phyloP scores from a whole-genome alignment of 2,113 vertebrate genomes.

The Pleuronectes platessa region DNA sequence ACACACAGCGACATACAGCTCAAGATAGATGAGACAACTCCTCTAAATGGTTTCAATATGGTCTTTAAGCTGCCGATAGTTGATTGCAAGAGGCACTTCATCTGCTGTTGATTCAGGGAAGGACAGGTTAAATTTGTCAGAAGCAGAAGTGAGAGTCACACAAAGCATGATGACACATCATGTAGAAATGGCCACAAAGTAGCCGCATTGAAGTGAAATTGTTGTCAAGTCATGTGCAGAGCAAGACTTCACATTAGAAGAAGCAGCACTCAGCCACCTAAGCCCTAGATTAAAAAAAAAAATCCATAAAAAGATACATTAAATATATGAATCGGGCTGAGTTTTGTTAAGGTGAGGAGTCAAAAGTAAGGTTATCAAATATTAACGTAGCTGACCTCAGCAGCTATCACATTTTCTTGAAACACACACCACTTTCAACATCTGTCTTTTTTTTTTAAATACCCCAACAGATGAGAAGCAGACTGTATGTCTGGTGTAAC shows the following conservation, averaged over 20 bases:
- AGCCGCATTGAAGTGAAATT: slow-evolving; percentile 26
- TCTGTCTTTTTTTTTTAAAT: slow-evolving; percentile 5
- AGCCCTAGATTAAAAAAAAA: not conserved
- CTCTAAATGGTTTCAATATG: slow-evolving; percentile 23
- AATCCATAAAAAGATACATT: no score
- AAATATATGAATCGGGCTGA: no score
- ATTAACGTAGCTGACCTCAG: not conserved
- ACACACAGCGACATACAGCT: not conserved
- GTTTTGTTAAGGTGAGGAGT: not conserved
- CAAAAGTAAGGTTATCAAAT: not conserved
- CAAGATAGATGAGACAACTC: slow-evolving; percentile 14
- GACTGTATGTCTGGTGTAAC: not conserved
- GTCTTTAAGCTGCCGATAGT: slow-evolving; percentile 16
- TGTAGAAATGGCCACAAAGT: slow-evolving; percentile 34
- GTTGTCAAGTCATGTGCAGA: slow-evolving; percentile 16
- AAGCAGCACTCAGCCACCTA: not conserved
- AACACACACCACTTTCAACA: not conserved
- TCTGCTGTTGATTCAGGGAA: slow-evolving; percentile 8
- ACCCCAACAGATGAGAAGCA: slow-evolving; percentile 3
- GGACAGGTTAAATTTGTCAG: slow-evolving; percentile 36
- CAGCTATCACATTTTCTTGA: not conserved
- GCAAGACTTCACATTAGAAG: slow-evolving; percentile 21
- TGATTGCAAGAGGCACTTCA: slow-evolving; percentile 17
- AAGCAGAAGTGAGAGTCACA: slow-evolving; percentile 50
- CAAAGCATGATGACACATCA: slow-evolving; percentile 38